These are phyloP conservation scores for Nibea coibor DNA, from an alignment of 2,113 vertebrate species.

Conservation along the genomic window DNA sequence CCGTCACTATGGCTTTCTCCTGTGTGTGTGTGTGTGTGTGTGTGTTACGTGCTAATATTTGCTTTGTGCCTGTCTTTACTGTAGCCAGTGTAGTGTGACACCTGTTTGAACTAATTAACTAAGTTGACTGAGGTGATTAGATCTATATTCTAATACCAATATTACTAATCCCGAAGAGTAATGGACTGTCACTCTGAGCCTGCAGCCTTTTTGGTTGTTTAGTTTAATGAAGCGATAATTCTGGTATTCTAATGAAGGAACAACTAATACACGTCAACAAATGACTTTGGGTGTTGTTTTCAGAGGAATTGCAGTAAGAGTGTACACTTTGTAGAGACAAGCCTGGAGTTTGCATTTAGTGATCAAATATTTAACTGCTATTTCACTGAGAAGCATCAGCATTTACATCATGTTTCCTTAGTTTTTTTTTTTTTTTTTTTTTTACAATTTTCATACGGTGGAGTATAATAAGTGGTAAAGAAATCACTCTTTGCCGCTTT, in stretches of 20 bases:
- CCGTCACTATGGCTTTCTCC: background rate
- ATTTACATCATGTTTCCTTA: background rate
- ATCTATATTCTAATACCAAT: conserved; percentile 56
- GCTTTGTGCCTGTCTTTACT: conserved; percentile 24
- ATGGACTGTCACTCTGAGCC: conserved; percentile 55
- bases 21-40: background rate
- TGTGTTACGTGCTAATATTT: conserved; percentile 37
- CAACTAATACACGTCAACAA: background rate
- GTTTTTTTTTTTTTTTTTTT: background rate
- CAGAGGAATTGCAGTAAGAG: background rate
- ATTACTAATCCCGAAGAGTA: conserved; percentile 45
- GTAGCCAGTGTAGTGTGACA: conserved; percentile 29
- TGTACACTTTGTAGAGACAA: background rate
- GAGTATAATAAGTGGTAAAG: background rate
- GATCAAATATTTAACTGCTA: background rate
- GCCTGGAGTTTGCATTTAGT: background rate
- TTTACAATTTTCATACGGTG: background rate
- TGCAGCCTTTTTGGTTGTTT: conserved; percentile 19
- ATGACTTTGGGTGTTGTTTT: background rate
- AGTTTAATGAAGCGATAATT: conserved; percentile 18
- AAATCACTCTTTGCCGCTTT: background rate
- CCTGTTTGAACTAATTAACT: conserved; percentile 62
- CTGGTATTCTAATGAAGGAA: background rate
- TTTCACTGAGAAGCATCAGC: background rate
- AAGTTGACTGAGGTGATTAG: conserved; percentile 51